These are phyloP conservation scores for Lycodopsis pacificus DNA, from an alignment of 2,797 vertebrate species.

Conservation along the genomic window DNA sequence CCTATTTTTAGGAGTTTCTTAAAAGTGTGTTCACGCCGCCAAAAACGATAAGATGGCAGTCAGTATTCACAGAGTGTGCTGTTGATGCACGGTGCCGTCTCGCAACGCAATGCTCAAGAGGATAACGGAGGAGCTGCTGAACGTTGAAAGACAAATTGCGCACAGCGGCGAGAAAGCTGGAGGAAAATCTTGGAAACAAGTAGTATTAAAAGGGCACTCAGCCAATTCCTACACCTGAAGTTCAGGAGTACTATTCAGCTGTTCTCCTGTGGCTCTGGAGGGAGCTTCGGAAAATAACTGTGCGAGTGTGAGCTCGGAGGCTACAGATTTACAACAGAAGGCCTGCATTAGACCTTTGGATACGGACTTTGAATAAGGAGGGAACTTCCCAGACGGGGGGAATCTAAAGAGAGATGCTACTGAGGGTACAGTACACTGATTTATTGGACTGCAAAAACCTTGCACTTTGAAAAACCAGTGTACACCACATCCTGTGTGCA, in stretches of 20 bases:
- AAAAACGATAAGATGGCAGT: background rate
- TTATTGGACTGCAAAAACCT: background rate
- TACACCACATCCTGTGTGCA: background rate
- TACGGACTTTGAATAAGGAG: background rate
- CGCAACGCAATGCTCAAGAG: constrained; percentile 16
- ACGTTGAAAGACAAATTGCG: background rate
- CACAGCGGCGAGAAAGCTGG: background rate
- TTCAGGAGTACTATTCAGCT: background rate
- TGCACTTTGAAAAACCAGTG: background rate
- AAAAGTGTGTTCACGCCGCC: background rate
- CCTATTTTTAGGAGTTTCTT: background rate
- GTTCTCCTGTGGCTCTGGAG: constrained; percentile 4
- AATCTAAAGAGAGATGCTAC: background rate
- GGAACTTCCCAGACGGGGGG: background rate
- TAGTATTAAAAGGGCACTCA: background rate
- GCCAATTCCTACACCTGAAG: constrained; percentile 3
- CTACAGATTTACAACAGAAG: background rate
- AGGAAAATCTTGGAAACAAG: constrained; percentile 10
- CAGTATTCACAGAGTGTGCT: background rate
- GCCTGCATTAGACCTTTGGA: background rate
- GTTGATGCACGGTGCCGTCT: background rate
- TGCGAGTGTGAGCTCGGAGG: background rate
- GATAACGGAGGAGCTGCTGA: background rate
- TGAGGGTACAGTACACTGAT: background rate
- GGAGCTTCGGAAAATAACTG: constrained; percentile 14